A percentile compares a stretch with the other conserved stretches of the same genome.
Evolutionary conservation across 2,888 invertebrate species (phyloP).

Genomic region (Platycheirus albimanus): DNA sequence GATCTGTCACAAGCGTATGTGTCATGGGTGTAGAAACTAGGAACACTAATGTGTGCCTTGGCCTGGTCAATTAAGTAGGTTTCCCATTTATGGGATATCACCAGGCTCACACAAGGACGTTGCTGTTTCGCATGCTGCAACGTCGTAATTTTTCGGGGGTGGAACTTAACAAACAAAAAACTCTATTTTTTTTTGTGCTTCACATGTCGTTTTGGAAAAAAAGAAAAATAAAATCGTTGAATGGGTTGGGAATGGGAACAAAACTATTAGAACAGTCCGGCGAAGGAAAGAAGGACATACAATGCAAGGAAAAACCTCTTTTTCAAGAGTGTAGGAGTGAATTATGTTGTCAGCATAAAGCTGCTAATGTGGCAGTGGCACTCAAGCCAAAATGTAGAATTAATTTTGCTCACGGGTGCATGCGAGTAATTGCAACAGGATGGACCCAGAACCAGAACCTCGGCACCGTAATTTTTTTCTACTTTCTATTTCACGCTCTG

Average conservation of each 20-base stretch:
- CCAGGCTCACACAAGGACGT: not conserved
- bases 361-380: conserved; percentile 54
- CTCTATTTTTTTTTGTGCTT: conserved; percentile 14
- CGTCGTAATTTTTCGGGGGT: conserved; percentile 28
- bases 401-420: conserved; percentile 57
- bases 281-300: not conserved
- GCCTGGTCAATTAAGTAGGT: conserved; percentile 48
- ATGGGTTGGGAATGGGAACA: conserved; percentile 28
- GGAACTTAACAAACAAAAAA: conserved; percentile 13
- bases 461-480: not conserved
- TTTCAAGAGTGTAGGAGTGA: conserved; percentile 59
- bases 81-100: conserved; percentile 52
- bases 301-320: not conserved
- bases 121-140: conserved; percentile 14
- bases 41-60: not conserved
- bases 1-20: too few relatives aligned
- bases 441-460: conserved; percentile 2
- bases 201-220: conserved; percentile 31
- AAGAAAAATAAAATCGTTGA: conserved; percentile 25
- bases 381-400: conserved; percentile 61
- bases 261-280: not conserved
- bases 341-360: conserved; percentile 56
- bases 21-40: too few relatives aligned
- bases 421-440: conserved; percentile 62
- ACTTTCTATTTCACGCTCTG: conserved; percentile 5